Percentiles rank a stretch among this genome's conserved stretches.
These are phyloP conservation scores for Charanyca ferruginea DNA, from an alignment of 2,888 invertebrate species.

Conservation along the genomic window DNA sequence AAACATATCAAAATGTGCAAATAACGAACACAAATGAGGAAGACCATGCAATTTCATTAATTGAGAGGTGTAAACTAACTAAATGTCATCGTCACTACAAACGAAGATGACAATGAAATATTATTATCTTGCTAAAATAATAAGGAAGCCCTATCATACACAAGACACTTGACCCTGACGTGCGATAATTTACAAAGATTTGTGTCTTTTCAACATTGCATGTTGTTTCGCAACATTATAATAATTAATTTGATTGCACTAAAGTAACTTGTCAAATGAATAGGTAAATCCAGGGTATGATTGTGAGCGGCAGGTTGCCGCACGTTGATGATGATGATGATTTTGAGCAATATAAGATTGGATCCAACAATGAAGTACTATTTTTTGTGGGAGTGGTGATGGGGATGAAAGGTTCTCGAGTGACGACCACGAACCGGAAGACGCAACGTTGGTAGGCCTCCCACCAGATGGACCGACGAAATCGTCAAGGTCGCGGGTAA, in stretches of 20 bases:
- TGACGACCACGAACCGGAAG: too few species aligned
- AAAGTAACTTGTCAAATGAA: neutral
- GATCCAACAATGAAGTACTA: neutral
- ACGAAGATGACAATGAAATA: conserved; percentile 34
- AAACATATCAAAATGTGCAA: neutral
- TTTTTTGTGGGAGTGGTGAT: too few species aligned
- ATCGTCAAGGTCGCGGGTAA: too few species aligned
- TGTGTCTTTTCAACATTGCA: conserved; percentile 14
- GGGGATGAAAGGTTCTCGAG: too few species aligned
- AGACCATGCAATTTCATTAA: conserved; percentile 8
- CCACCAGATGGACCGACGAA: too few species aligned
- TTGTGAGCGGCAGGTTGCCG: too few species aligned
- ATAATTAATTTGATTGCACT: neutral
- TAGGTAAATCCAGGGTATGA: neutral
- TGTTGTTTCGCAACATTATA: conserved; percentile 27
- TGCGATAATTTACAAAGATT: conserved; percentile 40
- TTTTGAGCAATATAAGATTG: neutral
- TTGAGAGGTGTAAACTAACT: conserved; percentile 9
- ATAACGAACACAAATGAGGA: conserved; percentile 5
- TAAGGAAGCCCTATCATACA: conserved; percentile 25
- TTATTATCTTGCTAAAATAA: conserved; percentile 45
- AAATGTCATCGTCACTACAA: conserved; percentile 17
- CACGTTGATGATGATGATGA: too few species aligned
- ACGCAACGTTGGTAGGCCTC: too few species aligned
- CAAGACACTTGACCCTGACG: conserved; percentile 42